Conservation (phyloP, 2,888 invertebrate species). For the Synanthedon tipuliformis region DNA sequence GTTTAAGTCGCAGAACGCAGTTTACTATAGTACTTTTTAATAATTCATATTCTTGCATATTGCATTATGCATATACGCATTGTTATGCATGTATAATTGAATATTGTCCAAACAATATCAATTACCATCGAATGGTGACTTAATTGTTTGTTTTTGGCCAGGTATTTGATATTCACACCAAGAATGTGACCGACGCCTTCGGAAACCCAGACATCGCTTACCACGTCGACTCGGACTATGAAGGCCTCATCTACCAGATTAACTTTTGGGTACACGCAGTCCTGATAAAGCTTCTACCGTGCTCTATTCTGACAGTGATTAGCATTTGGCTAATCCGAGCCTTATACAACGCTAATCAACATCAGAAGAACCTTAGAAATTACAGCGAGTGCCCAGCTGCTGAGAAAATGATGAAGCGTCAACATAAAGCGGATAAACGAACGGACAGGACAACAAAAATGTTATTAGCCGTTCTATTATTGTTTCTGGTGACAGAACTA, state of each 20-base stretch:
- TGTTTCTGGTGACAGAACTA: slow-evolving; percentile 90
- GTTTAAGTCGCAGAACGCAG: no score
- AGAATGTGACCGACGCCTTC: slow-evolving; percentile 51
- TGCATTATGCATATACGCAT: not conserved
- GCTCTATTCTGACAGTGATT: slow-evolving; percentile 79
- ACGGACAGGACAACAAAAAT: slow-evolving; percentile 91
- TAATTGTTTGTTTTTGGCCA: slow-evolving; percentile 21
- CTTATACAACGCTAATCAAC: slow-evolving; percentile 79
- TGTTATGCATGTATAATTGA: not conserved
- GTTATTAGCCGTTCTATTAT: slow-evolving; percentile 85
- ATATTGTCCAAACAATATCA: slow-evolving; percentile 20
- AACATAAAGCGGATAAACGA: slow-evolving; percentile 75
- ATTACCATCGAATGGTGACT: slow-evolving; percentile 27
- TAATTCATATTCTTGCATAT: no score
- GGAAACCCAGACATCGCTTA: slow-evolving; percentile 44
- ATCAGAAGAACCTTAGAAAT: slow-evolving; percentile 77
- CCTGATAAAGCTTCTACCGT: slow-evolving; percentile 83
- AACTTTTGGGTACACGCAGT: slow-evolving; percentile 88
- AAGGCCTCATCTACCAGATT: slow-evolving; percentile 72
- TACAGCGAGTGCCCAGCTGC: slow-evolving; percentile 70
- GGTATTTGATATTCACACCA: slow-evolving; percentile 63
- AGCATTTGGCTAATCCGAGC: slow-evolving; percentile 79
- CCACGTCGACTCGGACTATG: slow-evolving; percentile 66
- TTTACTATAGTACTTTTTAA: no score
- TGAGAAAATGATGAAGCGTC: slow-evolving; percentile 53